Conservation (phyloP, 2,888 invertebrate species). For the Nasonia oneida region DNA sequence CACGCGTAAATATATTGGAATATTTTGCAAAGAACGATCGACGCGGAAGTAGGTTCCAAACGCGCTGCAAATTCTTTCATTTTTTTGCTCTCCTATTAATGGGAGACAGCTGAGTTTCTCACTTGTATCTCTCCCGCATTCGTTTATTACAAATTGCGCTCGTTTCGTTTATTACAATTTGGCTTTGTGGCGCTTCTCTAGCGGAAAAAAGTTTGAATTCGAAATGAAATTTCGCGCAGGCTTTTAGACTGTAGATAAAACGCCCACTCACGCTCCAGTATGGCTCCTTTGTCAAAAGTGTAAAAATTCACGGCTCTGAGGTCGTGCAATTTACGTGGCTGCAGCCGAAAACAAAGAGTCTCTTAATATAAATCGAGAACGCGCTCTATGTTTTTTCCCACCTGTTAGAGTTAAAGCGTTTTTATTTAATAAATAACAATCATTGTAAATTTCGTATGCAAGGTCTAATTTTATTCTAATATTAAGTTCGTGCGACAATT, state of each 20-base stretch:
- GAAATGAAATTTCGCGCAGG: conserved; percentile 38
- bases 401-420: no score
- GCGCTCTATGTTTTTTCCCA: no score
- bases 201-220: conserved; percentile 53
- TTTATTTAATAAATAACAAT: no score
- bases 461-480: no score
- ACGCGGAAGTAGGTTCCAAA: not conserved
- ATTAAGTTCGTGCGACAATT: no score
- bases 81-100: not conserved
- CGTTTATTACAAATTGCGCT: conserved; percentile 22
- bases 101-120: not conserved
- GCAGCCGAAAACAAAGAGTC: not conserved
- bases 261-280: not conserved
- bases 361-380: not conserved
- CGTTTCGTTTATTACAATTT: conserved; percentile 26
- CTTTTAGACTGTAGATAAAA: conserved; percentile 11
- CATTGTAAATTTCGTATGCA: no score
- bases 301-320: not conserved
- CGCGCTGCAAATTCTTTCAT: not conserved
- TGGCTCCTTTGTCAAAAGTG: conserved; percentile 26
- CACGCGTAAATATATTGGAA: no score
- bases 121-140: conserved; percentile 28
- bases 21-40: no score
- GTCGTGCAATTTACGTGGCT: not conserved
- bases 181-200: conserved; percentile 38